Evolutionary conservation across 1,140 invertebrate genomes (phyloP).

Genomic region (Leptestheria dahalacensis): DNA sequence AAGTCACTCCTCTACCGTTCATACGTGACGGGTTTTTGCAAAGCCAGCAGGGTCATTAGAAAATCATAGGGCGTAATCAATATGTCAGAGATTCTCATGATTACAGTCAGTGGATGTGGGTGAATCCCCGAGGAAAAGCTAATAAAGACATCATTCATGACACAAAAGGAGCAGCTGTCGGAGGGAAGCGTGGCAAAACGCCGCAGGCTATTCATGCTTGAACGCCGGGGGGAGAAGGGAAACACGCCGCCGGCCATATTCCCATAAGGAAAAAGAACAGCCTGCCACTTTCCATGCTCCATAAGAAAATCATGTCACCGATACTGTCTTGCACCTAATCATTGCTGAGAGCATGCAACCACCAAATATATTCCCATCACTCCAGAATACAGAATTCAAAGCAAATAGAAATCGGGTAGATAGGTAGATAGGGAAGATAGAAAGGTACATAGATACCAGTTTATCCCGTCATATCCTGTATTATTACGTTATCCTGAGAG

Average conservation of each 20-base stretch:
- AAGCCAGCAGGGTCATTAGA: not conserved
- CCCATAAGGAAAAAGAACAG: not conserved
- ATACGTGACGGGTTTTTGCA: no score
- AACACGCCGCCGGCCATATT: not conserved
- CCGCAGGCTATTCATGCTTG: not conserved
- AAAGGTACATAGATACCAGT: no score
- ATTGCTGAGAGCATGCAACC: no score
- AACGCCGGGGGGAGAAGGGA: not conserved
- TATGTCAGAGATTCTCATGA: not conserved
- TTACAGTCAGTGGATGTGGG: not conserved
- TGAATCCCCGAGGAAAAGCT: not conserved
- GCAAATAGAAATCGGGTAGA: not conserved
- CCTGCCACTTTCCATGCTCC: not conserved
- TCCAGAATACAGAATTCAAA: no score
- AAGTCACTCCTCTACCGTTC: no score
- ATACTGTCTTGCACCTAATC: no score
- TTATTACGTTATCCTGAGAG: no score
- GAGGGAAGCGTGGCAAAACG: not conserved
- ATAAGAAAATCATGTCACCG: not conserved
- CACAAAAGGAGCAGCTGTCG: not conserved
- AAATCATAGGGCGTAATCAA: not conserved
- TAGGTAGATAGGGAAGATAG: not conserved
- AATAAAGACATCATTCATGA: not conserved
- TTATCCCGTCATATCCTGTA: no score
- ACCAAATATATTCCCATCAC: no score